Evolutionary conservation across 2,888 invertebrate genomes (phyloP), one percentile per base, ranked within the genome.

Genomic region (Cephonodes hylas): DNA sequence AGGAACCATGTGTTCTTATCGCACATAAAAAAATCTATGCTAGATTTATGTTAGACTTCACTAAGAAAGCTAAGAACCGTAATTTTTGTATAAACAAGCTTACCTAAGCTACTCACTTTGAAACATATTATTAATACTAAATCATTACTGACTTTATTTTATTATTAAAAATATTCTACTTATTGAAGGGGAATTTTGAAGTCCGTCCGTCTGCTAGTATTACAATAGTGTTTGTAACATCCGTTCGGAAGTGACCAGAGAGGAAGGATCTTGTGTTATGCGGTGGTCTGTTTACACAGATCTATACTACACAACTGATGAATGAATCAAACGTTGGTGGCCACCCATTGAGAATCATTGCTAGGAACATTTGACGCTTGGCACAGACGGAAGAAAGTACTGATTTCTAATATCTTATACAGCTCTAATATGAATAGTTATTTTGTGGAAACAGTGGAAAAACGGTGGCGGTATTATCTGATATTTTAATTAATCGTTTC

Each of bases 201-300:
- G n/a, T n/a, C n/a, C n/a, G n/a, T n/a, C n/a, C n/a, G n/a, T n/a
- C n/a, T n/a, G n/a, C n/a, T n/a, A n/a, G n/a, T 48, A 46, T 31
- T 23, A 60, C 23, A 48, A 60, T 25, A 31, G 20, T 20, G 22
- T 18, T 31, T 45, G 61, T 70, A 73, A 86, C 83, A 84, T 89
- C 90, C 89, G 87, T 79, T 79, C 88, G 89, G 89, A 89, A 89
- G 81, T 86, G 85, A 82, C 84, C 81, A 79, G 80, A 73, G 68
- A 65, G 61, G 68, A 66, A 67, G 63, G 62, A 65, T 61, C 61
- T 53, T 62, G 66, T 65, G 63, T 68, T 61, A 66, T 68, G 77
- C 75, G 74, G 78, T 77, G 76, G 77, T 66, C 81, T 89, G 88
- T 88, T 86, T 86, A 83, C 79, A 78, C 80, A 80, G 76, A 81